Base-by-base conservation (phyloP, 2,113 vertebrate genomes). In the Platanista minor region DNA sequence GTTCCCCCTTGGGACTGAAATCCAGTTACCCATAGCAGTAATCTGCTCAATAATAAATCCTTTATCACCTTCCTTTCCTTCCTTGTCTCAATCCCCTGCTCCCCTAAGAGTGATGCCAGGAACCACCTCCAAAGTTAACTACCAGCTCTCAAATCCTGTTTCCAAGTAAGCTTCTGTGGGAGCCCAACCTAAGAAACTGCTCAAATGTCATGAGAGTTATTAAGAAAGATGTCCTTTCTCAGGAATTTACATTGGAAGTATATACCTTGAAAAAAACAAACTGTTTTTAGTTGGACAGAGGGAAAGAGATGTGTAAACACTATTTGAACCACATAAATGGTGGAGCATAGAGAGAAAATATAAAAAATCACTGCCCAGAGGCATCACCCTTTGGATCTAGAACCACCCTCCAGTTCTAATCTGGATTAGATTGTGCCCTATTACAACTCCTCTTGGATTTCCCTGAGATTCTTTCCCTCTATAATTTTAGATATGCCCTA, bases 171-270 rank as follows among this genome's bases (percentile, higher is more conserved):
- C 31, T 67, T 92, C 85, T 82, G 25, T 69, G 21, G 74, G 23
- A 64, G 75, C 25, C 11, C 86, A 90, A 66, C 15, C 36, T 41
- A 71, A 77, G 54, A 83, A 80, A 77, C 11, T 61, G 43, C 69
- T 85, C 27, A 52, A 41, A 59, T 95, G 80, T 61, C 93, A 86
- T 52, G 78, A 33, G n/a, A 33, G 71, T 61, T 78, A 85, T 85
- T 80, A 80, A 41, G 57, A 91, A 49, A 92, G 84, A 91, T 77
- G 36, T 84, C 20, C 17, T 81, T 77, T 81, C 25, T 80, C 71
- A 39, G 64, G n/a, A 81, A 81, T 92, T 90, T 77, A 91, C 62
- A 94, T 62, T 61, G 52, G 75, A 97, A 95, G 25, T n/a, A 57
- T 18, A 54, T 64, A 59, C 54, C 57, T 54, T 39, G 43, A n/a